phyloP scores from a whole-genome alignment of 1,140 invertebrate genomes.

The Anastrepha obliqua region DNA sequence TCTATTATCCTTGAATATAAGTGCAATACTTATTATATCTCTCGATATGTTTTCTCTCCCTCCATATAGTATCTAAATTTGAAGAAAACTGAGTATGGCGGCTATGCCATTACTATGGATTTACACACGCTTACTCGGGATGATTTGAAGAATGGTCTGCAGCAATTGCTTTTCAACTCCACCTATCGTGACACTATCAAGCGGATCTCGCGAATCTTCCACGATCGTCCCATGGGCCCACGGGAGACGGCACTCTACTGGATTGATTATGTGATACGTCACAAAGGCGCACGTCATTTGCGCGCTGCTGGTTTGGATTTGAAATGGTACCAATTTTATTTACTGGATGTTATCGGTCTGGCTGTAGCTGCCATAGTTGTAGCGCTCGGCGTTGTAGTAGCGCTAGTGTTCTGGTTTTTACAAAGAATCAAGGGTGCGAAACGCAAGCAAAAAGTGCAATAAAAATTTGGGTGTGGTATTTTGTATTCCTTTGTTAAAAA shows the following conservation, averaged over 20 bases:
- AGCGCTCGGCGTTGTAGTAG: too few relatives aligned
- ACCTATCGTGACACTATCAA: too few relatives aligned
- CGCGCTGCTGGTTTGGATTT: too few relatives aligned
- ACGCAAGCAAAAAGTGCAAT: not conserved
- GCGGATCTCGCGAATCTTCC: too few relatives aligned
- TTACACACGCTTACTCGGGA: conserved; percentile 64
- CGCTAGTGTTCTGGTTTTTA: conserved; percentile 58
- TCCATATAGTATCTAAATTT: conserved; percentile 32
- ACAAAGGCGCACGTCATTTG: conserved; percentile 65
- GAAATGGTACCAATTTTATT: too few relatives aligned
- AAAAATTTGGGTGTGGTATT: not conserved
- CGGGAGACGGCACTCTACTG: conserved; percentile 73
- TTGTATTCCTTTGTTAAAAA: too few relatives aligned
- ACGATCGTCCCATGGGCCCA: conserved; percentile 65
- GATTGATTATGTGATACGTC: conserved; percentile 79
- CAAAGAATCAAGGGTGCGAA: conserved; percentile 51
- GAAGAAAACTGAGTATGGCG: conserved; percentile 59
- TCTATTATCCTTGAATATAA: too few relatives aligned
- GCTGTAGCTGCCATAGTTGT: too few relatives aligned
- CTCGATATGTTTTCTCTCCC: not conserved
- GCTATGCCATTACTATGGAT: too few relatives aligned
- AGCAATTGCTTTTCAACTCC: conserved; percentile 70
- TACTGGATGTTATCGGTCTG: too few relatives aligned
- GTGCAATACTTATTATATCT: too few relatives aligned
- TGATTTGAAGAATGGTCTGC: conserved; percentile 70